Evolutionary conservation across 1,140 invertebrate genomes (phyloP), one percentile per base, ranked within the genome.

Genomic region (Gonatopus flavifemur): DNA sequence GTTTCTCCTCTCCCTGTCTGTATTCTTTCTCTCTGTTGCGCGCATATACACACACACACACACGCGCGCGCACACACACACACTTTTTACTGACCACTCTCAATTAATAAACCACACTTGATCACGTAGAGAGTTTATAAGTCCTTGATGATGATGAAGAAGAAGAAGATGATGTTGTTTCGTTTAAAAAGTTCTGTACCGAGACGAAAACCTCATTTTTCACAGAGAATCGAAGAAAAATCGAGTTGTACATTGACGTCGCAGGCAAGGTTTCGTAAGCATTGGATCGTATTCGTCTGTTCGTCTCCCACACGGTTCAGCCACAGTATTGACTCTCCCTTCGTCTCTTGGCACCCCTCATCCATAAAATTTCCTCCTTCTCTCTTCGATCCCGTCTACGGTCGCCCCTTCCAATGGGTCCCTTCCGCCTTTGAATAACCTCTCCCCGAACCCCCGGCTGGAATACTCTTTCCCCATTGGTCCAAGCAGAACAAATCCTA

Each of bases 401-500:
- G 24, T 28, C 20, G 31, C 20, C 46, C 38, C 47, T 44, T 28
- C 52, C 37, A 38, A 19, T 24, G 12, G 30, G 24, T 31, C 19
- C 42, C 48, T 39, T 24, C 37, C 32, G 18, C 2, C 36, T 35
- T n/a, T n/a, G n/a, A n/a, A 31, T 45, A 41, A 41, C 58, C 57
- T 52, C 49, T 21, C 24, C 38, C 47, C 56, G 56, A 52, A 42
- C 19, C 40, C 37, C 25, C 25, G 15, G 16, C 24, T 25, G 31
- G 38, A 40, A 12, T 30, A 24, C 47, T 32, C 16, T 21, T n/a
- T n/a, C n/a, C 25, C 45, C 50, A 75, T 76, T 77, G 74, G 74
- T 60, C 57, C 57, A 57, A 52, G 28, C 52, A 50, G 59, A 66
- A 72, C 74, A 72, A 77, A 77, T 77, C 70, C 66, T 67, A 70